Evolutionary conservation across 2,113 vertebrate genomes (phyloP).

Genomic region (Albula glossodonta): DNA sequence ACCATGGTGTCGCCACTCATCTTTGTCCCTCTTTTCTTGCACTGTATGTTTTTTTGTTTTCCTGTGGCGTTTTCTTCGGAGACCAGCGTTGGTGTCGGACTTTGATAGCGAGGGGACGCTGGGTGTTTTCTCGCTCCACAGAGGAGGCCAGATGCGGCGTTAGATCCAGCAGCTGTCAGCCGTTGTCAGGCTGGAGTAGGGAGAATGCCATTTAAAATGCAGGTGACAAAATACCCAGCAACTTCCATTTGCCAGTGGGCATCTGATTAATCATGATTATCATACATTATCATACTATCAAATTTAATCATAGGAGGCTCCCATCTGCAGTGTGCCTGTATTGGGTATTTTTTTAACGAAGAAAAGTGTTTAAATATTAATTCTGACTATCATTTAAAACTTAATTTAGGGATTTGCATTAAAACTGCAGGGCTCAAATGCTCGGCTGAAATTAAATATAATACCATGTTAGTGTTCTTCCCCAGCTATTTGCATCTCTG

Average conservation of each 20-base stretch:
- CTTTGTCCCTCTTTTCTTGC: not conserved
- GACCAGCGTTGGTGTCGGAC: constrained; percentile 60
- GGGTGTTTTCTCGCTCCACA: constrained; percentile 60
- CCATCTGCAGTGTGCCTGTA: constrained; percentile 74
- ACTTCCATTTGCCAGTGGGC: constrained; percentile 83
- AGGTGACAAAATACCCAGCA: constrained; percentile 84
- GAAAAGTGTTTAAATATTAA: constrained; percentile 67
- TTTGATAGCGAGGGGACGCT: constrained; percentile 42
- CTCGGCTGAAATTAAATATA: constrained; percentile 1
- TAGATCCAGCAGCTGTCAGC: constrained; percentile 77
- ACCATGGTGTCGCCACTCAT: not conserved
- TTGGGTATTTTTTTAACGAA: constrained; percentile 43
- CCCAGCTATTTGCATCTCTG: not conserved
- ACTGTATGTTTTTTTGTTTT: constrained; percentile 52
- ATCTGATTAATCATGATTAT: constrained; percentile 94
- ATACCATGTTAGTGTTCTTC: not conserved
- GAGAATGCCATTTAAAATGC: constrained; percentile 88
- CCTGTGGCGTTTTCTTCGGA: constrained; percentile 56
- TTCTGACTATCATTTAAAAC: constrained; percentile 40
- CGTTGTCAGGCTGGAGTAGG: constrained; percentile 70
- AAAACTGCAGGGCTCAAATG: constrained; percentile 11
- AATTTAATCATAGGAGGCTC: constrained; percentile 86
- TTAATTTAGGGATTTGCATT: constrained; percentile 42
- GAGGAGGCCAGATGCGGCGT: constrained; percentile 54
- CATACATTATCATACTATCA: constrained; percentile 98